Base-by-base conservation (phyloP, 2,797 vertebrate genomes). In the Mycteria americana region DNA sequence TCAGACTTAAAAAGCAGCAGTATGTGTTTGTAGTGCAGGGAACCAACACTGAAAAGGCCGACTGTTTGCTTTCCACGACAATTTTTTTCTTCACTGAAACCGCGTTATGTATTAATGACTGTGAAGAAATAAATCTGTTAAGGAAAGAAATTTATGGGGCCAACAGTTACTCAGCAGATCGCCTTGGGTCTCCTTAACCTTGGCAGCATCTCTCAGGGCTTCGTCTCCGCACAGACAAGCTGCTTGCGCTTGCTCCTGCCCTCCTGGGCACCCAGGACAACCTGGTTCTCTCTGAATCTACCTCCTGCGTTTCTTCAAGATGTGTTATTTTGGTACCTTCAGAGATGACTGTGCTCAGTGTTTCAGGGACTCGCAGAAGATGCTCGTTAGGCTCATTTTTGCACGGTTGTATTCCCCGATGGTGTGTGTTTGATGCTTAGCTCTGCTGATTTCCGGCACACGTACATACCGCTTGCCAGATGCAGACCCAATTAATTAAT, bases 91-190 rank as follows among this genome's bases (percentile, higher is more conserved):
- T 67, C 50, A 21, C 31, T 88, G 57, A 64, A 85, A n/a, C 45
- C n/a, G 22, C 11, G 6, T 84, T 81, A 50, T 60, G 16, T 67
- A 59, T 96, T 72, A 59, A 63, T 13, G 30, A 31, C 89, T 74
- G 43, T 41, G 68, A 85, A 92, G 77, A 74, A 93, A 79, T 92
- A 83, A 89, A 93, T 89, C 84, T 94, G 63, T 64, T 88, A 62
- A 35, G 63, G 31, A 39, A 91, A 78, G 93, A 77, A 77, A 81
- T 90, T 46, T 56, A 25, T 46, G 50, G 28, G 85, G 50, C 27
- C 16, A 70, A 11, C 53, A 45, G 37, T 94, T 88, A 50, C 43
- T 82, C 76, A 21, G 81, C 51, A 82, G 74, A 43, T 91, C 0
- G 5, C 85, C 51, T 54, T 43, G 63, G 91, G 84, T 75, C 88